Evolutionary conservation across 1,140 invertebrate species (phyloP), one percentile per base, ranked within the genome.

Genomic region (Drosophila lacertosa): DNA sequence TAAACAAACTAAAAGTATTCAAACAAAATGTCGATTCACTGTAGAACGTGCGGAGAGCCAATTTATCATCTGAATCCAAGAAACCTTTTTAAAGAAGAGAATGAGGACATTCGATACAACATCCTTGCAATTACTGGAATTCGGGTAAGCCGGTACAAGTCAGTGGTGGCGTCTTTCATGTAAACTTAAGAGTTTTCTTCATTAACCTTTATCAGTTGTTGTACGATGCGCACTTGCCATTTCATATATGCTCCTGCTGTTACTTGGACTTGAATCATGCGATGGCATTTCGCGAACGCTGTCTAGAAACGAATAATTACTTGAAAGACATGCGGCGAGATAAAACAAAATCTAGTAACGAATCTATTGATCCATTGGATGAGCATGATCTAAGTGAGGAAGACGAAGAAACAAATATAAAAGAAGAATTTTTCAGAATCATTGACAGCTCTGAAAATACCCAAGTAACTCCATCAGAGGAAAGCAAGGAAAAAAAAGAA

Each of bases 231-330:
- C 9, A 48, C 7, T 45, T 88, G 6, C 81, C 82, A 0, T 51
- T 40, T 24, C 82, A 86, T 37, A 88, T 86, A 15, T 86, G 81
- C n/a, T 67, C 82, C 16, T 74, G 74, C 32, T 86, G 81, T 16
- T 65, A 77, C 3, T 39, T 88, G 65, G 74, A 86, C 32, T 65
- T 86, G 15, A 50, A 74, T 10, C 74, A 88, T 42, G 66, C 81
- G 1, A 53, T 71, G 3, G 40, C 69, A 6, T 86, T 86, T 37
- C 82, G 81, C 0, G 54, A 71, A 2, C 82, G 77, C 1, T 86
- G 81, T 10, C 10, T 86, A 13, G 42, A 77, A 11, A 63, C 74
- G 0, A 24, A 88, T 9, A 45, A 35, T n/a, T 15, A 42, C 3
- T 42, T 73, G 0, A n/a, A 39, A 18, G 37, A 40, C 3, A 2